Evolutionary conservation across 1,140 invertebrate species (phyloP).

Genomic region (Drosophila ananassae): DNA sequence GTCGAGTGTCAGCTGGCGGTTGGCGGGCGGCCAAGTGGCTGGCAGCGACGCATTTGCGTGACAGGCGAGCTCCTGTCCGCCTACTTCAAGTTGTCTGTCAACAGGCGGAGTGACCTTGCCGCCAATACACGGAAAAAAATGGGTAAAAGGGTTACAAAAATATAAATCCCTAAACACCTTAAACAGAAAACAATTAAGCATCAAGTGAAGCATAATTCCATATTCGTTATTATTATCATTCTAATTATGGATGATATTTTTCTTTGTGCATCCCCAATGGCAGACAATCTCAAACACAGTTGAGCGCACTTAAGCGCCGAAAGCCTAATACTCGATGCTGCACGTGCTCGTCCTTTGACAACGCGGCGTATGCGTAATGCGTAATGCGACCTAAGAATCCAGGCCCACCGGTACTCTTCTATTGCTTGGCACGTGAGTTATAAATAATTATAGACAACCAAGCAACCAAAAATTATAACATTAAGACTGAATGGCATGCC

Average conservation of each 20-base stretch:
- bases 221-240: no score
- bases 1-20: conserved; percentile 21
- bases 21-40: conserved; percentile 4
- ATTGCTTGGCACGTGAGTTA: conserved; percentile 61
- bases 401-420: conserved; percentile 16
- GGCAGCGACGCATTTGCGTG: conserved; percentile 60
- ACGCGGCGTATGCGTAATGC: conserved; percentile 69
- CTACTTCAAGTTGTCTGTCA: conserved; percentile 53
- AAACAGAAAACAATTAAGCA: background rate
- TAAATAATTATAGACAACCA: conserved; percentile 74
- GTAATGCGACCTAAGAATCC: conserved; percentile 47
- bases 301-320: conserved; percentile 25
- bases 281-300: conserved; percentile 4
- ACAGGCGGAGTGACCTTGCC: conserved; percentile 45
- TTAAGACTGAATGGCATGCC: conserved; percentile 50
- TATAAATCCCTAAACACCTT: background rate
- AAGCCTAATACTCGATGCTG: conserved; percentile 21
- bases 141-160: background rate
- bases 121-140: background rate
- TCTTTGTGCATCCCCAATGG: background rate
- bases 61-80: conserved; percentile 19
- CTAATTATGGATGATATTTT: background rate
- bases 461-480: conserved; percentile 56
- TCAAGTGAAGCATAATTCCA: background rate
- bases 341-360: conserved; percentile 57